A percentile compares a stretch with the other conserved stretches of the same genome.
Evolutionary conservation across 2,888 invertebrate species (phyloP).

Genomic region (Alloplasta piceator): DNA sequence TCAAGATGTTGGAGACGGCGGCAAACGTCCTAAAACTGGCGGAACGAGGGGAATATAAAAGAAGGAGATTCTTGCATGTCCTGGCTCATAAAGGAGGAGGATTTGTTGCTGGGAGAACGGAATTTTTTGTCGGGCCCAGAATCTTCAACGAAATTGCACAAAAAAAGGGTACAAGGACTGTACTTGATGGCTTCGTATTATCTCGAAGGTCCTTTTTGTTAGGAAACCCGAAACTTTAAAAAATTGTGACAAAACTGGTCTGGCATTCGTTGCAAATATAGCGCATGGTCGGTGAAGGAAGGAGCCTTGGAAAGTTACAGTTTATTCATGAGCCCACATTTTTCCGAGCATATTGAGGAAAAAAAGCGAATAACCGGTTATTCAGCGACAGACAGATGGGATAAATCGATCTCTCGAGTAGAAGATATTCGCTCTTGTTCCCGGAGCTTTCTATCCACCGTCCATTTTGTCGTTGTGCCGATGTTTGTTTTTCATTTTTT

Average conservation of each 20-base stretch:
- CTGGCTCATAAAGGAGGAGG: neutral
- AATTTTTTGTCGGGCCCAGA: no score
- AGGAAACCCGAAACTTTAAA: constrained; percentile 48
- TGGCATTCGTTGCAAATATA: neutral
- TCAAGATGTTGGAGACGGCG: no score
- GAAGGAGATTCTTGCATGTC: no score
- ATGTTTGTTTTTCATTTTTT: neutral
- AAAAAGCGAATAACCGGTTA: constrained; percentile 30
- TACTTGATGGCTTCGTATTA: neutral
- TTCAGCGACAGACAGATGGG: constrained; percentile 3
- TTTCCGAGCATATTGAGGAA: constrained; percentile 43
- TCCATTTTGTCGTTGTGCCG: neutral
- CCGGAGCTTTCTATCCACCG: no score
- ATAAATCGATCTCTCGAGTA: neutral
- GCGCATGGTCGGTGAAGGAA: neutral
- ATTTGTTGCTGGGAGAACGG: neutral
- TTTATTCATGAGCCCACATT: constrained; percentile 39
- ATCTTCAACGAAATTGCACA: no score
- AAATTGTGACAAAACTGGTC: constrained; percentile 38
- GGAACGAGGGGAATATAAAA: no score
- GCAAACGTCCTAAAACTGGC: no score
- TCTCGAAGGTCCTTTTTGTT: constrained; percentile 29
- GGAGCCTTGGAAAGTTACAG: neutral
- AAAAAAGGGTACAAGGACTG: neutral
- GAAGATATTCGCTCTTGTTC: neutral